Percentiles rank a stretch among this genome's conserved stretches.
phyloP scores from a whole-genome alignment of 1,140 invertebrate genomes.

The Leptestheria dahalacensis region DNA sequence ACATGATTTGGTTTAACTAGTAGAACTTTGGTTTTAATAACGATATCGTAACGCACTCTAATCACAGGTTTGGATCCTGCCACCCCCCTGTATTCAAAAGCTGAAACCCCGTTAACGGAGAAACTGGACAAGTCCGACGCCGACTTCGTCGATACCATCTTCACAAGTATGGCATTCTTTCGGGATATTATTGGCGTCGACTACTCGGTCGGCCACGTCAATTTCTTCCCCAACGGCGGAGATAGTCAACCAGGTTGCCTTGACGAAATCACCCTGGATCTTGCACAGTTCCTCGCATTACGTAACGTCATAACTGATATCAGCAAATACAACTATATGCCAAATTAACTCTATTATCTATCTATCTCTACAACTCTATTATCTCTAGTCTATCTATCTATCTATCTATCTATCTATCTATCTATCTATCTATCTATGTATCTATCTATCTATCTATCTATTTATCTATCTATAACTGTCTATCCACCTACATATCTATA shows the following conservation, averaged over 20 bases:
- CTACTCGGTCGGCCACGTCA: slow-evolving; percentile 2
- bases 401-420: too few species aligned
- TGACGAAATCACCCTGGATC: not conserved
- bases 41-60: not conserved
- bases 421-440: too few species aligned
- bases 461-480: too few species aligned
- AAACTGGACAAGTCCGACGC: not conserved
- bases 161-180: not conserved
- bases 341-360: too few species aligned
- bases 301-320: too few species aligned
- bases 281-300: not conserved
- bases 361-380: too few species aligned
- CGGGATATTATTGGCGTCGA: not conserved
- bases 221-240: slow-evolving; percentile 4
- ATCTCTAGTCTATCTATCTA: too few species aligned
- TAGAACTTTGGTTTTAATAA: too few species aligned
- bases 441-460: too few species aligned
- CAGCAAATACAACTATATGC: too few species aligned
- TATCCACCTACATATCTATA: too few species aligned
- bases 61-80: slow-evolving; percentile 6
- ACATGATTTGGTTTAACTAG: too few species aligned
- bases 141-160: slow-evolving; percentile 1
- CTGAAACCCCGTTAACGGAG: not conserved
- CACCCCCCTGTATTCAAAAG: not conserved
- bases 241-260: slow-evolving; percentile 4